These are phyloP conservation scores for Cuniculus paca DNA, from an alignment of 2,797 vertebrate species.

Conservation along the genomic window DNA sequence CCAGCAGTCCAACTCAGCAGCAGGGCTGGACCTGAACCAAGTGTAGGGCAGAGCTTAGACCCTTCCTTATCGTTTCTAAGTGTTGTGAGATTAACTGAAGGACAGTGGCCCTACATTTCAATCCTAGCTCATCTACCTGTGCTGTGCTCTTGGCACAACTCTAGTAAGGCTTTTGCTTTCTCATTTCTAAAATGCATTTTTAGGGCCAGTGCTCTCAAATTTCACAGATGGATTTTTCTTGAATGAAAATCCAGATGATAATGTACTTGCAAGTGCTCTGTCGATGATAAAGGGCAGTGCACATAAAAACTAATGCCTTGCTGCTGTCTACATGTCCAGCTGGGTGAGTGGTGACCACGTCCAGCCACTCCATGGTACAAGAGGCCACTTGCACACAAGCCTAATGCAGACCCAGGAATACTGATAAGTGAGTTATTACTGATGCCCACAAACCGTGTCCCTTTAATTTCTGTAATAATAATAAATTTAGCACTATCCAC, in stretches of 20 bases:
- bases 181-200: background rate
- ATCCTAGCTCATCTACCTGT: background rate
- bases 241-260: background rate
- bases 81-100: background rate
- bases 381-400: background rate
- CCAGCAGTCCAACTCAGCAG: background rate
- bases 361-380: background rate
- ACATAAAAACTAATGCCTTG: background rate
- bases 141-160: background rate
- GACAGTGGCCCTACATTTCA: background rate
- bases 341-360: background rate
- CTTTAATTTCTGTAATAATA: background rate
- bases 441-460: background rate
- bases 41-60: background rate
- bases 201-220: background rate
- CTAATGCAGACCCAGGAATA: background rate
- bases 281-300: background rate
- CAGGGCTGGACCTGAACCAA: background rate
- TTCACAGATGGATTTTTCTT: background rate
- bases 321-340: background rate
- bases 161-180: background rate
- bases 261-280: background rate
- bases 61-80: background rate
- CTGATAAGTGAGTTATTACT: background rate
- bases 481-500: background rate